Conservation (phyloP, 1,140 invertebrate genomes). For the Tetraneura akinire region DNA sequence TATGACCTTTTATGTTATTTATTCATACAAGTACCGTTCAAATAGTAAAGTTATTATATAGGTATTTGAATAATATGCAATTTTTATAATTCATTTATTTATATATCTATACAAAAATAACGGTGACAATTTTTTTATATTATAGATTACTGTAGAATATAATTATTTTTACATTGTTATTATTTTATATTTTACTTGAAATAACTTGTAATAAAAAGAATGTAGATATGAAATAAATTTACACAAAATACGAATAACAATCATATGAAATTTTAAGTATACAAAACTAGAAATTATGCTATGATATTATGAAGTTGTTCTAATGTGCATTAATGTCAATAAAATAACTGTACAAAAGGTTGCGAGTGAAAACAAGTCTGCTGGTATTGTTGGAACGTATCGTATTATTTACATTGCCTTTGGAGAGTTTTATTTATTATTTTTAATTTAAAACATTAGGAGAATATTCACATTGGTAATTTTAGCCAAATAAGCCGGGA, state of each 20-base stretch:
- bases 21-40: constrained; percentile 12
- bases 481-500: constrained; percentile 40
- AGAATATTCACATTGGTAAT: constrained; percentile 41
- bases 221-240: too few species aligned
- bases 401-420: constrained; percentile 31
- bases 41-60: constrained; percentile 7
- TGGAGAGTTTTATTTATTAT: constrained; percentile 33
- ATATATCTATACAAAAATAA: too few species aligned
- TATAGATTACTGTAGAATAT: too few species aligned
- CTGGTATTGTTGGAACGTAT: constrained; percentile 12
- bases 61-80: not conserved
- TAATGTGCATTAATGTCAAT: constrained; percentile 35
- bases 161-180: too few species aligned
- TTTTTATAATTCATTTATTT: constrained; percentile 37
- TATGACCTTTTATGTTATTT: constrained; percentile 38
- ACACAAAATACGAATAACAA: not conserved
- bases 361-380: constrained; percentile 18
- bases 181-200: too few species aligned
- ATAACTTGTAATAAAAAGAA: too few species aligned
- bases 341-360: constrained; percentile 5
- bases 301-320: constrained; percentile 22
- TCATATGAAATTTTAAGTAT: not conserved
- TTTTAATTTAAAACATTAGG: constrained; percentile 26
- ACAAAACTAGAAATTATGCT: constrained; percentile 15
- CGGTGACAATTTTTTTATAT: too few species aligned